These are phyloP conservation scores for Sebastolobus alascanus DNA, from an alignment of 2,797 vertebrate species.

Conservation along the genomic window DNA sequence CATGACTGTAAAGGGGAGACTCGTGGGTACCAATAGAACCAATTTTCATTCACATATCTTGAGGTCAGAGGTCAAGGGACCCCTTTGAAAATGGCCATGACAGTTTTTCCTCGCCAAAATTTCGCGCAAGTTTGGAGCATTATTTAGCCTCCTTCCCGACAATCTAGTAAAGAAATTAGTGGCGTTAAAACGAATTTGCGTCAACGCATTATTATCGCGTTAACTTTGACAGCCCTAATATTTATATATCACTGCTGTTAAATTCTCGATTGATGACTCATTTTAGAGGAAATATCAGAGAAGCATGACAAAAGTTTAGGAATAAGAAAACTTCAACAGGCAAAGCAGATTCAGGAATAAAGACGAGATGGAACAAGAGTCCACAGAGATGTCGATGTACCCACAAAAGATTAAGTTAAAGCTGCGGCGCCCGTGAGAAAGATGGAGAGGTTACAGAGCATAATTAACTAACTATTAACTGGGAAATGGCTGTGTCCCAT, in stretches of 20 bases:
- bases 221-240: too few species aligned
- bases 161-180: too few species aligned
- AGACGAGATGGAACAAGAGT: neutral
- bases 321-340: neutral
- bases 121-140: too few species aligned
- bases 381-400: neutral
- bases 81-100: too few species aligned
- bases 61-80: too few species aligned
- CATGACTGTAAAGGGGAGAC: too few species aligned
- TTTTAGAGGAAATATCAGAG: slow-evolving; percentile 8
- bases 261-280: slow-evolving; percentile 11
- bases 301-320: slow-evolving; percentile 6
- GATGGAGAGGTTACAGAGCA: slow-evolving; percentile 20
- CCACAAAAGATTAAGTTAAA: slow-evolving; percentile 40
- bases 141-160: too few species aligned
- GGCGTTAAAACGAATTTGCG: too few species aligned
- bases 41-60: too few species aligned
- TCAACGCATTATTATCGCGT: too few species aligned
- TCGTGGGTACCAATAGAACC: too few species aligned
- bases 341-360: slow-evolving; percentile 13
- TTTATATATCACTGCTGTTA: neutral
- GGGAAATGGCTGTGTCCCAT: slow-evolving; percentile 25
- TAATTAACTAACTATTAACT: slow-evolving; percentile 41
- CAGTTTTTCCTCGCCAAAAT: too few species aligned
- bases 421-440: slow-evolving; percentile 6